Percentiles rank a stretch among this genome's conserved stretches.
phyloP scores from a whole-genome alignment of 1,140 invertebrate species.

The Palaemon carinicauda region DNA sequence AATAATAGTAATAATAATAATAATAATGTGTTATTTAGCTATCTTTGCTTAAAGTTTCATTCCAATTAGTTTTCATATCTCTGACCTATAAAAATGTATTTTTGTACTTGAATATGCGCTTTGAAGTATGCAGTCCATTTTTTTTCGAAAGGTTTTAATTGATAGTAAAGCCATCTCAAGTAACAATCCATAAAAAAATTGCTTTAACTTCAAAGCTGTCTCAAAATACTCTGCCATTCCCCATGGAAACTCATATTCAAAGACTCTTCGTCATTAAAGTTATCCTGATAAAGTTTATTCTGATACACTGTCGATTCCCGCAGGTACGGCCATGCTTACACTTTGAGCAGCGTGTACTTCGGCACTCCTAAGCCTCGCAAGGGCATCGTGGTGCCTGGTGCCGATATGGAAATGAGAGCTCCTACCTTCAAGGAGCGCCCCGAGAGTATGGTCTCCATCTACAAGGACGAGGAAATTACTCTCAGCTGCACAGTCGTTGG shows the following conservation, averaged over 20 bases:
- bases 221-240: too few relatives aligned
- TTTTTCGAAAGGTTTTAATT: too few relatives aligned
- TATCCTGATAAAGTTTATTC: conserved; percentile 61
- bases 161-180: too few relatives aligned
- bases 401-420: conserved; percentile 61
- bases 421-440: conserved; percentile 81
- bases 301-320: conserved; percentile 60
- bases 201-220: too few relatives aligned
- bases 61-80: too few relatives aligned
- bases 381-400: background rate
- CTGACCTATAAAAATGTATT: too few relatives aligned
- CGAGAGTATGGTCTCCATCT: conserved; percentile 77
- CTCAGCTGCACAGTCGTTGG: conserved; percentile 81
- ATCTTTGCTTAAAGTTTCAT: background rate
- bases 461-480: conserved; percentile 79
- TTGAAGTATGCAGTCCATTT: too few relatives aligned
- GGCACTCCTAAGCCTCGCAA: conserved; percentile 62
- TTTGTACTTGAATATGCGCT: too few relatives aligned
- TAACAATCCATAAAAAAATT: too few relatives aligned
- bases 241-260: too few relatives aligned
- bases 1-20: background rate
- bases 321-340: conserved; percentile 65
- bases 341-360: conserved; percentile 64
- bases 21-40: background rate
- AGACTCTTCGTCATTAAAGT: too few relatives aligned